Conservation (phyloP, 2,797 vertebrate species). For the Euthynnus affinis region DNA sequence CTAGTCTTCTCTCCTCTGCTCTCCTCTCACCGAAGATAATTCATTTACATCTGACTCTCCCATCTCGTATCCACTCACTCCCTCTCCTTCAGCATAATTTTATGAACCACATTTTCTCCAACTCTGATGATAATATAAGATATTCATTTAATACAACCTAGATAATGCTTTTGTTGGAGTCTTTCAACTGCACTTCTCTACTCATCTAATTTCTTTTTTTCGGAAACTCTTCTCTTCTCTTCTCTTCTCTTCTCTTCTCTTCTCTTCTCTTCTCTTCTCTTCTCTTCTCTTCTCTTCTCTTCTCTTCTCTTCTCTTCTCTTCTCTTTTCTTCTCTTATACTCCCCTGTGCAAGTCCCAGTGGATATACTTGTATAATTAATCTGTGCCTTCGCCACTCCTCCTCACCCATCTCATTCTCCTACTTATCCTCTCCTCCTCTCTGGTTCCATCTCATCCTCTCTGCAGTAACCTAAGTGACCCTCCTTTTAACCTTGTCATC, state of each 20-base stretch:
- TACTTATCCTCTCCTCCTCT: conserved; percentile 48
- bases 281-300: conserved; percentile 7
- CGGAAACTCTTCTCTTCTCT: conserved; percentile 1
- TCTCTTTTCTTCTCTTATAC: conserved; percentile 11
- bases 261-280: conserved; percentile 17
- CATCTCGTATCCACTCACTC: conserved; percentile 3
- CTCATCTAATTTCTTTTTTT: conserved; percentile 6
- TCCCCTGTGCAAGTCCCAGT: conserved; percentile 42
- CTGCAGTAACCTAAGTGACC: conserved; percentile 47
- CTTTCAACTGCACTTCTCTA: conserved; percentile 27
- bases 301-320: neutral
- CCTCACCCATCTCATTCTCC: conserved; percentile 46
- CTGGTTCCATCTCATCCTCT: conserved; percentile 50
- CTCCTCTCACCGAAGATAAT: conserved; percentile 16
- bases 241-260: too few species aligned
- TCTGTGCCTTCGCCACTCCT: conserved; percentile 41
- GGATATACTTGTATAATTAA: conserved; percentile 67
- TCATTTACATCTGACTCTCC: conserved; percentile 22
- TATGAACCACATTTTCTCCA: conserved; percentile 18
- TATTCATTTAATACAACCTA: conserved; percentile 20
- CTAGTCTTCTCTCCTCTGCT: conserved; percentile 20
- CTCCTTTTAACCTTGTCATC: conserved; percentile 69
- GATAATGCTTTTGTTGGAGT: conserved; percentile 11
- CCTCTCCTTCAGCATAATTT: neutral
- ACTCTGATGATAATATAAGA: conserved; percentile 11